Base-by-base conservation (phyloP, 2,888 invertebrate genomes). In the Julus scanicus region DNA sequence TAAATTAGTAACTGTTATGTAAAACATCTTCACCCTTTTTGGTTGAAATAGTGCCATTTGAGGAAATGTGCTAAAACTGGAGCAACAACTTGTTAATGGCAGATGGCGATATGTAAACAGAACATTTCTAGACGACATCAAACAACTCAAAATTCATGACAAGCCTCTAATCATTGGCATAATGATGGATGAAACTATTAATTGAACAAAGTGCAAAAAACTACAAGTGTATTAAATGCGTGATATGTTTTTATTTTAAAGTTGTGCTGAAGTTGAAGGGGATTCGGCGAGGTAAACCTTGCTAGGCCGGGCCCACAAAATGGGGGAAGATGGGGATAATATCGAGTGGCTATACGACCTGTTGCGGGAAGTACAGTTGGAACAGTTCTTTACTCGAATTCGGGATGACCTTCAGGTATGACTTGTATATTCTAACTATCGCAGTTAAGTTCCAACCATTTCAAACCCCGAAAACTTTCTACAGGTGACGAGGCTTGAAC, bases 361-460 rank as follows among this genome's bases (percentile, higher is more conserved):
- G 89, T 93, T 99, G 90, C 94, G 95, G 89, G 97, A 98, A 92
- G 97, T 98, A 86, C 98, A 99, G 92, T 93, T 99, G 89, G 96
- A 96, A 90, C 97, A 98, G 92, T 99, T 99, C 93, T 95, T 97
- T 91, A 94, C 95, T 88, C 94, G 97, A 89, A 96, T 99, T 89
- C 94, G 97, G 90, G 98, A 99, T 94, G 97, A 98, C 92, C 94
- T 98, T 80, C 98, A 98, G 93, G 96, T 97, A 92, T 89, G 84
- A 71, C 11, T 71, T 53, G 53, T 53, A 17, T 53, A 1, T 53
- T 63, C n/a, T n/a, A 63, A 63, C 1, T 6, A n/a, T 2, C 57
- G n/a, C n/a, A 71, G 17, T 86, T 53, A 53, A 57, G 13, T 86
- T 53, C 5, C n/a, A 86, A 71, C 13, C 20, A 3, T 88, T 71